A percentile compares a stretch with the other conserved stretches of the same genome.
Conservation (phyloP, 2,888 invertebrate genomes). For the Coelogynopora nodosa region DNA sequence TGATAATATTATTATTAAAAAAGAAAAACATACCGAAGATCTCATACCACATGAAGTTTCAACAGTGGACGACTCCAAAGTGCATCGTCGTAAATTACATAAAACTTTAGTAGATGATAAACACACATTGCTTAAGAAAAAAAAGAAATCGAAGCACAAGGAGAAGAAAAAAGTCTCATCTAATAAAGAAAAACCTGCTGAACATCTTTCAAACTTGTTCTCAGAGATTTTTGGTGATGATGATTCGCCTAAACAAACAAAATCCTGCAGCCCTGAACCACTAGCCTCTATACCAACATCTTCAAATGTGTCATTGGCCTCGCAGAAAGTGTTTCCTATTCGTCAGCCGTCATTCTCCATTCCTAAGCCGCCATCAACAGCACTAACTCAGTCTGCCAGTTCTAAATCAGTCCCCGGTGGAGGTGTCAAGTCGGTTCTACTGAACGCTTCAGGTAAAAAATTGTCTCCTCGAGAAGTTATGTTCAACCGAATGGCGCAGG, state of each 20-base stretch:
- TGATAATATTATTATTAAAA: not conserved
- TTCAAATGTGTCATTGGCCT: not conserved
- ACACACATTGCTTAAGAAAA: not conserved
- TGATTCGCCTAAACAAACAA: not conserved
- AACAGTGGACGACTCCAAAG: not conserved
- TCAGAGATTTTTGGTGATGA: slow-evolving; percentile 10
- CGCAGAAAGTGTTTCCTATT: not conserved
- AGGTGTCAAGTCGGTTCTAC: not conserved
- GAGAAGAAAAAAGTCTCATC: not conserved
- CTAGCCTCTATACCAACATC: not conserved
- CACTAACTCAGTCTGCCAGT: not conserved
- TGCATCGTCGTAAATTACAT: not conserved
- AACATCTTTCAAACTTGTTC: not conserved
- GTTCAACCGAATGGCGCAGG: not conserved
- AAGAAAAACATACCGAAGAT: not conserved
- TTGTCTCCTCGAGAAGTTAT: not conserved
- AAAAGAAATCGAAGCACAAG: not conserved
- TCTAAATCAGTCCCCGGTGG: not conserved
- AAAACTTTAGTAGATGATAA: not conserved
- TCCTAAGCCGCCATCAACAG: not conserved
- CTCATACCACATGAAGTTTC: not conserved
- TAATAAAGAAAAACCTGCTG: not conserved
- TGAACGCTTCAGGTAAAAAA: not conserved
- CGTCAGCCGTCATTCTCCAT: too few relatives aligned
- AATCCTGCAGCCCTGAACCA: not conserved